Evolutionary conservation across 2,113 vertebrate genomes (phyloP).

Genomic region (Rattus rattus): DNA sequence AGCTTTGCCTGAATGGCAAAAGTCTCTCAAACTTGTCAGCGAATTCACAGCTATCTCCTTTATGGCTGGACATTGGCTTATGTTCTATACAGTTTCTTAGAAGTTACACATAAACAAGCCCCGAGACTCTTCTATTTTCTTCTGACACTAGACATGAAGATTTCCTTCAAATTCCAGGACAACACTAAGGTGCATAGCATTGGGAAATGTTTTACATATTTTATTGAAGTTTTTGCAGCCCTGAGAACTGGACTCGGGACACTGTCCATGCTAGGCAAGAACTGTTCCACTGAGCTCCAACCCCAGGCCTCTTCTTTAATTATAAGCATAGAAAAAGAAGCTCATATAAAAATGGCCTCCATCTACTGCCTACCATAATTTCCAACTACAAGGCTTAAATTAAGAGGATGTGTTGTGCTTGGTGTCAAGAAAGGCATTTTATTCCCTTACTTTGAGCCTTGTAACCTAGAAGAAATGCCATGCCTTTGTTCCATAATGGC

Average conservation of each 20-base stretch:
- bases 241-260: background rate
- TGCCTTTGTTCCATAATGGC: background rate
- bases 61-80: background rate
- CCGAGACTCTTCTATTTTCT: background rate
- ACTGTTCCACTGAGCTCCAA: background rate
- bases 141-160: background rate
- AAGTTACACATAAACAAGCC: background rate
- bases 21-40: background rate
- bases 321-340: background rate
- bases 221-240: background rate
- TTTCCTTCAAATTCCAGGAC: slow-evolving; percentile 29
- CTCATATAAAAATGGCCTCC: slow-evolving; percentile 11
- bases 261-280: background rate
- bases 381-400: background rate
- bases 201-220: background rate
- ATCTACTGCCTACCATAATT: slow-evolving; percentile 18
- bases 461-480: background rate
- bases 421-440: slow-evolving; percentile 16
- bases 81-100: background rate
- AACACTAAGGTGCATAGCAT: background rate
- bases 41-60: background rate
- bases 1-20: background rate
- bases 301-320: background rate
- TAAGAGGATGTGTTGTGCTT: slow-evolving; percentile 17
- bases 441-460: background rate